Base-by-base conservation (phyloP, 2,113 vertebrate species). In the Mugil cephalus region DNA sequence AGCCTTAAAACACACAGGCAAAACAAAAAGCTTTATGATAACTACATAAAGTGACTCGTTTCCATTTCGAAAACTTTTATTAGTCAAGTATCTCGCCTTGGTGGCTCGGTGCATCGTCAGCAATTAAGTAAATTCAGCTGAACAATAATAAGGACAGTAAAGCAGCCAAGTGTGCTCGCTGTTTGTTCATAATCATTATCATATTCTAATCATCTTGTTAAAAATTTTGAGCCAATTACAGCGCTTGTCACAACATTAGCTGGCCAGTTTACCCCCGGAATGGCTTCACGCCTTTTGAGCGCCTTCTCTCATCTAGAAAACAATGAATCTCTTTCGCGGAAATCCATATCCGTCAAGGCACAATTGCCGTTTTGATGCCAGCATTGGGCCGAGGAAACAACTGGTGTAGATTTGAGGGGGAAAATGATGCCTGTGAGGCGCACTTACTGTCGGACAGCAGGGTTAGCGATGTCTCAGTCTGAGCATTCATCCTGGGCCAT, bases 401-500 rank as follows among this genome's bases (percentile, higher is more conserved):
- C 68, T 46, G 74, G 73, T 66, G 66, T 30, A 17, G 63, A 50
- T 84, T 70, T 67, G n/a, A 68, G 70, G 42, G 15, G 59, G 13
- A 15, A 69, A 80, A 80, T 58, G 62, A 88, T 74, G 87, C 88
- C 88, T 86, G 71, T 8, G 75, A 85, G 89, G 82, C 78, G 67
- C 77, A 80, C 77, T 88, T 85, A 89, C 80, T 71, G 83, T 86
- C 79, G 81, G 24, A 85, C 89, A 85, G 84, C 51, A 36, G 58
- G 64, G 79, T 83, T 87, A 84, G 87, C 82, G 76, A 88, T 89
- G 79, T 87, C 89, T 89, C 74, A 79, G 95, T 95, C 94, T 94
- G 95, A 94, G 95, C 96, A 96, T 98, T 98, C 96, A 98, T 98
- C 95, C 95, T 94, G 93, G 64, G 59, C 95, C 94, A 96, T 97